Percentiles rank a stretch among this genome's conserved stretches.
Conservation (phyloP, 2,113 vertebrate species). For the Serilophus lunatus region DNA sequence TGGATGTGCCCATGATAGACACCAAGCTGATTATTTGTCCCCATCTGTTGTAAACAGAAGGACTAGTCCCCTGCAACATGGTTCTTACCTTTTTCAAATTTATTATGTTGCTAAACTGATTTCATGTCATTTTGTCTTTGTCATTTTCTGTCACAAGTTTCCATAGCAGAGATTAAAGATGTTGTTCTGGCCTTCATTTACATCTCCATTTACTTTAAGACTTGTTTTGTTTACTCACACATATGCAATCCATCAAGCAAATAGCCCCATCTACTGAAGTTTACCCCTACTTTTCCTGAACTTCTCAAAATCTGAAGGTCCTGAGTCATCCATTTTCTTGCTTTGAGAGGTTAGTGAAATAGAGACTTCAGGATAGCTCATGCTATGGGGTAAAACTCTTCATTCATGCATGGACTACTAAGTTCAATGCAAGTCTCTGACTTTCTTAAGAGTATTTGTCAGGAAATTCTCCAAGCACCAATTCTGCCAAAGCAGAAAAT, state of each 20-base stretch:
- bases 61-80: rapidly evolving
- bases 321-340: neutral
- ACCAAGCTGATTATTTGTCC: neutral
- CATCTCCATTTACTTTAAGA: neutral
- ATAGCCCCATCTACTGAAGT: neutral
- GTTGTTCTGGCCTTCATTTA: neutral
- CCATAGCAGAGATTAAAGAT: neutral
- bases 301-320: neutral
- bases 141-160: neutral
- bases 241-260: neutral
- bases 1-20: neutral
- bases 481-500: neutral
- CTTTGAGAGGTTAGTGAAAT: neutral
- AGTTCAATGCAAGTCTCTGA: neutral
- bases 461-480: neutral
- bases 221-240: neutral
- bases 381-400: neutral
- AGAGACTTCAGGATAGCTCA: neutral
- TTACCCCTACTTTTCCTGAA: neutral
- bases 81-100: neutral
- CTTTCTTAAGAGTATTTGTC: neutral
- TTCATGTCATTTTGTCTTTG: neutral
- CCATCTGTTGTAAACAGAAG: neutral
- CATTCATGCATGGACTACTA: neutral
- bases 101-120: neutral